Conservation (phyloP, 2,888 invertebrate species). For the Orchestes rusci region DNA sequence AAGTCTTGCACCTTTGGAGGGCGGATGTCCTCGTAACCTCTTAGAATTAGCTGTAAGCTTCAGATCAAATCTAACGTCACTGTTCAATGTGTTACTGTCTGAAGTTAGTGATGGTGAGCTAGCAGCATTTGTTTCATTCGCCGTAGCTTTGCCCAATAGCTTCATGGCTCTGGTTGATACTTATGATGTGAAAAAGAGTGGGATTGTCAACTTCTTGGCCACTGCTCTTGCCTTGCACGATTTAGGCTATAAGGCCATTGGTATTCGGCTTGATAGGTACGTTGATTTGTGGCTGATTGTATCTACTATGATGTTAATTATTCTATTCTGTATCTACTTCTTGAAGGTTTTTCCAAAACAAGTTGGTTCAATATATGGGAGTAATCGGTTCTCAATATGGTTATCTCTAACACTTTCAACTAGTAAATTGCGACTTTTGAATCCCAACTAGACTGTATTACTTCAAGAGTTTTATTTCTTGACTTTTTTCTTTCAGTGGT, state of each 20-base stretch:
- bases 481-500: conserved; percentile 64
- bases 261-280: conserved; percentile 74
- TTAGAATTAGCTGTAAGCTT: conserved; percentile 59
- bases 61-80: conserved; percentile 58
- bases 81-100: conserved; percentile 67
- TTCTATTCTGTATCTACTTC: too few relatives aligned
- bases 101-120: conserved; percentile 93
- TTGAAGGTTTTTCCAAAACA: too few relatives aligned
- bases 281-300: not conserved
- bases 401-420: too few relatives aligned
- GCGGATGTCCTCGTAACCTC: conserved; percentile 49
- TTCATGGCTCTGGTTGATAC: conserved; percentile 97
- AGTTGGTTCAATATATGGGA: too few relatives aligned
- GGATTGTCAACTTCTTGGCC: conserved; percentile 91
- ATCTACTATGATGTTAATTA: too few relatives aligned
- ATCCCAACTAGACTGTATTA: too few relatives aligned
- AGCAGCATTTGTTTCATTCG: conserved; percentile 88
- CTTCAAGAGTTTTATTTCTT: too few relatives aligned
- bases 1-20: conserved; percentile 35
- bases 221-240: conserved; percentile 87
- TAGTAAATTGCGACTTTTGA: too few relatives aligned
- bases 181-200: conserved; percentile 97
- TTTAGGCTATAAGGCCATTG: conserved; percentile 81
- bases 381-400: too few relatives aligned
- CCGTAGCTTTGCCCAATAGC: conserved; percentile 88